Percentiles rank a stretch among this genome's conserved stretches.
Conservation (phyloP, 2,113 vertebrate species). For the Neofelis nebulosa region DNA sequence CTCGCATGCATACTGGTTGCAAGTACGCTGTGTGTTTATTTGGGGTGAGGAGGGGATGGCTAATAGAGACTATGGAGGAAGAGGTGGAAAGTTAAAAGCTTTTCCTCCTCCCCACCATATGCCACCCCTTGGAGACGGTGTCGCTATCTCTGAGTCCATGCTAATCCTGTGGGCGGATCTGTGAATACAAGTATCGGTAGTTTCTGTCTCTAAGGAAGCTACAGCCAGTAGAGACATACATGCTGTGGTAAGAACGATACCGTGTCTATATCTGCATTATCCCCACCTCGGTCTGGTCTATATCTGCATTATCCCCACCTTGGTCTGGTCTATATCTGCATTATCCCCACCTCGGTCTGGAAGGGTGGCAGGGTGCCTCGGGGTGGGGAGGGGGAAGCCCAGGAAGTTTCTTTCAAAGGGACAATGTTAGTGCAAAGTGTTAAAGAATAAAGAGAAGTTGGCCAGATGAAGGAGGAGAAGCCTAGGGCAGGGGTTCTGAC, state of each 20-base stretch:
- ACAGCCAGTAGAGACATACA: not conserved
- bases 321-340: not conserved
- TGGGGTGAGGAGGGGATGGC: not conserved
- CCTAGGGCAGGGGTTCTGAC: not conserved
- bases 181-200: not conserved
- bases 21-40: not conserved
- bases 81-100: not conserved
- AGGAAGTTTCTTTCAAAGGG: not conserved
- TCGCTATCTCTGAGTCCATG: not conserved
- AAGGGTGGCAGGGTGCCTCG: not conserved
- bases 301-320: not conserved
- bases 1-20: not conserved
- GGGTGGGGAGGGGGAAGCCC: not conserved
- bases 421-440: not conserved
- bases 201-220: not conserved
- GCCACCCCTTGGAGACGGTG: not conserved
- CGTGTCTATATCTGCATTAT: not conserved
- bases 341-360: not conserved
- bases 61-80: not conserved
- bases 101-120: not conserved
- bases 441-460: not conserved
- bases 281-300: not conserved
- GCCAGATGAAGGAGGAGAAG: not conserved
- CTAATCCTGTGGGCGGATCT: not conserved
- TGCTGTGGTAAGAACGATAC: not conserved